Base-by-base conservation (phyloP, 2,888 invertebrate species). In the Choreutis nemorana region DNA sequence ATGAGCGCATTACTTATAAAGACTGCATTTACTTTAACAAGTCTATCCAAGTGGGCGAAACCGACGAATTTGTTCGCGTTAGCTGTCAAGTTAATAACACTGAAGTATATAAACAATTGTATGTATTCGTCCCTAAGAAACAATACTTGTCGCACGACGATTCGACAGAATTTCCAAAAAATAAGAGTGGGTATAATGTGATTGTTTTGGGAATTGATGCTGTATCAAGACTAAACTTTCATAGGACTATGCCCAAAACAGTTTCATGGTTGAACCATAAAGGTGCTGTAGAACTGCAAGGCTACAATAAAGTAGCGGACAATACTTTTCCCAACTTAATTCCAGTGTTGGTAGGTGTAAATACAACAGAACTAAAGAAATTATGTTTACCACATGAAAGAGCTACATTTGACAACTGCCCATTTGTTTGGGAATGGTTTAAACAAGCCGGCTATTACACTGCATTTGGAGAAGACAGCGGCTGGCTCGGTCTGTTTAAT, bases 251-350 rank as follows among this genome's bases (percentile, higher is more conserved):
- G 89, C 89, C 89, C 0, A 81, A 81, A 47, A 91, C 91, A 0
- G 65, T 83, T 10, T 56, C 75, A 2, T 83, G 80, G 41, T 68
- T 93, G 29, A 71, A 81, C 33, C 61, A 83, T 9, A 68, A 90
- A 35, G 81, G 82, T 8, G 87, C 87, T 21, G 81, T 91, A 29
- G 93, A 93, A 55, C 79, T 97, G 55, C 63, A 88, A 40, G 97
- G 96, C 3, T 95, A 93, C 62, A 94, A 91, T 55, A 97, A 96
- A 81, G 90, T 97, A 5, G 97, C 87, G 2, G 96, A 96, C 61
- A 97, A 96, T 60, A 96, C 96, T 0, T 95, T 91, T 56, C 94
- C 94, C 1, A 97, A 97, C 61, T 59, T 97, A 33, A 83, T 90
- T 4, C 90, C 96, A 0, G 82, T 92, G 36, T 67, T 95, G 7